These are phyloP conservation scores for Lasioglossum albipes DNA, from an alignment of 1,140 invertebrate species.

Conservation along the genomic window DNA sequence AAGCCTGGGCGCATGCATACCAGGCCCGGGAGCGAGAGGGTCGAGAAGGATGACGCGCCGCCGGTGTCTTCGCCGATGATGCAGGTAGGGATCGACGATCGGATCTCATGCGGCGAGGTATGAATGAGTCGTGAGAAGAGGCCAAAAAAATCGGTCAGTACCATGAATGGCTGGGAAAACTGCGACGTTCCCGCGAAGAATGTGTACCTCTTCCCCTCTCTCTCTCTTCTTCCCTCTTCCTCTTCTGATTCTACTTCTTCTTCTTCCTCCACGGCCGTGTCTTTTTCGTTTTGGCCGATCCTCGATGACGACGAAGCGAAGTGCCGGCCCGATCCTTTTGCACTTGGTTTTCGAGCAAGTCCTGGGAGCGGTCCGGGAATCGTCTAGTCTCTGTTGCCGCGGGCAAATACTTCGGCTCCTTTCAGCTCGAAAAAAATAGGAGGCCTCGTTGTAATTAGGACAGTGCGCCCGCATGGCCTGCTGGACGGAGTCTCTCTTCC, in stretches of 20 bases:
- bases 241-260: constrained; percentile 21
- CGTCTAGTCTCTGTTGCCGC: constrained; percentile 72
- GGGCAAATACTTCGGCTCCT: constrained; percentile 78
- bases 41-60: constrained; percentile 50
- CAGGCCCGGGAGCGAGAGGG: constrained; percentile 1
- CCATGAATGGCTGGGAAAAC: constrained; percentile 75
- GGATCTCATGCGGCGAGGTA: constrained; percentile 70
- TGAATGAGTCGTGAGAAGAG: constrained; percentile 75
- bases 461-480: constrained; percentile 78
- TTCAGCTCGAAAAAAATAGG: constrained; percentile 75
- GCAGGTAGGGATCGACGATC: constrained; percentile 66
- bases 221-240: neutral
- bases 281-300: constrained; percentile 34
- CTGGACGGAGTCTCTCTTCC: constrained; percentile 55
- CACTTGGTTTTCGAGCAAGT: constrained; percentile 67
- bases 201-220: constrained; percentile 38
- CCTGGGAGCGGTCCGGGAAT: constrained; percentile 71
- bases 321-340: constrained; percentile 72
- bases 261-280: neutral
- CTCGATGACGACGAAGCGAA: constrained; percentile 66
- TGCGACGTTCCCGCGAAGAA: constrained; percentile 54
- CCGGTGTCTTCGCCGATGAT: constrained; percentile 47
- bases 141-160: constrained; percentile 55
- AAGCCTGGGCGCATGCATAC: constrained; percentile 41
- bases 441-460: constrained; percentile 79